Base-by-base conservation (phyloP, 2,113 vertebrate genomes). In the Chloropsis hardwickii region DNA sequence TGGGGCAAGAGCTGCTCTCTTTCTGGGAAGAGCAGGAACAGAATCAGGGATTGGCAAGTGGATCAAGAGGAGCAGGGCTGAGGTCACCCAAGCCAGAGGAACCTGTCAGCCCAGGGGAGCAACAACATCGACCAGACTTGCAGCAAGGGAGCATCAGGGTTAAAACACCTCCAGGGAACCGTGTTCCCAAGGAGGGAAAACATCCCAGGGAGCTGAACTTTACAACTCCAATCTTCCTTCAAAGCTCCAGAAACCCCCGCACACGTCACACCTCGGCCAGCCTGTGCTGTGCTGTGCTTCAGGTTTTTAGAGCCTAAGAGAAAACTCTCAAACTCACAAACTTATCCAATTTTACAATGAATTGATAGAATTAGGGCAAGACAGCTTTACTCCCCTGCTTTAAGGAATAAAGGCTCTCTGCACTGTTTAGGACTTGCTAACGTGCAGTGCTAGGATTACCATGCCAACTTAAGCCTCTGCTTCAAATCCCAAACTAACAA, bases 251-350 rank as follows among this genome's bases (percentile, higher is more conserved):
- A 56, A 58, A 60, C 11, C 25, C 16, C 5, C 2, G 1, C 27
- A 23, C 22, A 50, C 0, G 0, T 13, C 70, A 10, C 5, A 12
- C 13, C 28, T 35, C 31, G 6, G 14, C 8, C 37, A 50, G 17
- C 12, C 10, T 0, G 7, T 19, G 4, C 47, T 31, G 35, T 28
- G 5, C 16, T 5, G 3, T 5, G 4, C 23, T 56, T 69, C 35
- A 42, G 28, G 17, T 18, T 58, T 80, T 57, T 22, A 78, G 5
- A 47, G 78, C 70, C 9, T 11, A 29, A 70, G 28, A 54, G 58
- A 64, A 88, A 71, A 70, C 24, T 25, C 45, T 53, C 33, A 11
- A 61, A 80, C 23, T 81, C 42, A n/a, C 42, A 81, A 57, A 94
- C 2, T 11, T 61, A n/a, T 24, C 42, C 13, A 65, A 27, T n/a